These are phyloP conservation scores for Paratilapia polleni DNA, from an alignment of 2,113 vertebrate genomes.

Conservation along the genomic window DNA sequence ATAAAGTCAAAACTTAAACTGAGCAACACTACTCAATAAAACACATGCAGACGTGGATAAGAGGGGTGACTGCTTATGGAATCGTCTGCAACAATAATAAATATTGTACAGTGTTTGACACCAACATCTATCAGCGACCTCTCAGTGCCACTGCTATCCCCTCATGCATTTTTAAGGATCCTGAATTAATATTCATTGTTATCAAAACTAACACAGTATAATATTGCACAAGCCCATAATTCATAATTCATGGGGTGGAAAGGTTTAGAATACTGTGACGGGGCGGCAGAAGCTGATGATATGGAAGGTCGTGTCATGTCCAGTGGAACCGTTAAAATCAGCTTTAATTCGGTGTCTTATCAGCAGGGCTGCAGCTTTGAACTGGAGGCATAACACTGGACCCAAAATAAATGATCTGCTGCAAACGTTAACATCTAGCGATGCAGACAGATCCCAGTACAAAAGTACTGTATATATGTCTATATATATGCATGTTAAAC, in stretches of 20 bases:
- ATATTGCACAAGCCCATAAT: conserved; percentile 82
- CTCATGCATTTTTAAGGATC: conserved; percentile 69
- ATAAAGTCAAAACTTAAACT: conserved; percentile 19
- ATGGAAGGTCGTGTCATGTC: conserved; percentile 49
- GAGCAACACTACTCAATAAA: conserved; percentile 12
- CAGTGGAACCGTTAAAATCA: conserved; percentile 68
- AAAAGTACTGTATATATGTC: background rate
- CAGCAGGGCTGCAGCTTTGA: conserved; percentile 48
- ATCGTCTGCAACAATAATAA: conserved; percentile 41
- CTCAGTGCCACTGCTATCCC: conserved; percentile 35
- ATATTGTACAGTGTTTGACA: conserved; percentile 70
- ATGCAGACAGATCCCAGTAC: conserved; percentile 12
- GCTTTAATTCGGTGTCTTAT: conserved; percentile 71
- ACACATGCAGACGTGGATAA: conserved; percentile 52
- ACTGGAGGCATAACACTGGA: conserved; percentile 39
- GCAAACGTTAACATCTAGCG: conserved; percentile 23
- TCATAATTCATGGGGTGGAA: conserved; percentile 75
- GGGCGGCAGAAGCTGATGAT: conserved; percentile 48
- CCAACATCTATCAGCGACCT: conserved; percentile 37
- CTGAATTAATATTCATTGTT: conserved; percentile 69
- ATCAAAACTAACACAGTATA: conserved; percentile 70
- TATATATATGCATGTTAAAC: conserved; percentile 6
- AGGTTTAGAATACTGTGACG: conserved; percentile 54
- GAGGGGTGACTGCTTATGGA: conserved; percentile 10
- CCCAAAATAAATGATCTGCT: conserved; percentile 21